Conservation (phyloP, 2,797 vertebrate genomes). For the Anguilla anguilla region DNA sequence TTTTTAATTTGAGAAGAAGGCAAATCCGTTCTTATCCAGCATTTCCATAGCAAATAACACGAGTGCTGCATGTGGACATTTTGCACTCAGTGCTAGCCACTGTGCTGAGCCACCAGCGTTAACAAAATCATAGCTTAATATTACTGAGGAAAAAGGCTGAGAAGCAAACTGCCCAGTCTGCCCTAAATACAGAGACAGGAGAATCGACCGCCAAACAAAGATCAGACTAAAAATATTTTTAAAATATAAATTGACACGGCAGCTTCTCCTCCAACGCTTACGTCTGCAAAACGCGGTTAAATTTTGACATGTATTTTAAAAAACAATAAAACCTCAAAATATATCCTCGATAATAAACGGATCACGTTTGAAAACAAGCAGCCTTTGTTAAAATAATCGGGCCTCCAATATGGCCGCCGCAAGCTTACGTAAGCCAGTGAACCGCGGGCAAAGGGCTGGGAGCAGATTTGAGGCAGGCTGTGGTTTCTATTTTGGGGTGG, state of each 20-base stretch:
- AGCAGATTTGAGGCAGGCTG: slow-evolving; percentile 60
- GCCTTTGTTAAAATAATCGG: slow-evolving; percentile 55
- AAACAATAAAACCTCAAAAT: background rate
- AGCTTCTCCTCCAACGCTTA: background rate
- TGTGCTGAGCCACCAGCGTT: background rate
- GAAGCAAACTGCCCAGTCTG: background rate
- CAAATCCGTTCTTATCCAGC: background rate
- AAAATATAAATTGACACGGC: background rate
- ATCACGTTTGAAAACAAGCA: slow-evolving; percentile 35
- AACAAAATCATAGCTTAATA: background rate
- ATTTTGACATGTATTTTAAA: background rate
- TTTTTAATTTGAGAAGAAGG: background rate
- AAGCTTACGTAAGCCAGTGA: slow-evolving; percentile 66
- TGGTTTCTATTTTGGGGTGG: slow-evolving; percentile 30
- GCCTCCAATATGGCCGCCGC: slow-evolving; percentile 63
- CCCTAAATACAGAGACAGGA: background rate
- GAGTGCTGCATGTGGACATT: background rate
- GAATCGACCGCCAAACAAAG: background rate
- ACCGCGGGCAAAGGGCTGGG: slow-evolving; percentile 60
- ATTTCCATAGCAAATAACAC: background rate
- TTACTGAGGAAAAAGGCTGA: background rate
- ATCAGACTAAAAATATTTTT: background rate
- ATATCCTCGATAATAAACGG: background rate
- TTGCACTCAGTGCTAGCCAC: background rate
- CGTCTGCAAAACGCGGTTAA: background rate